phyloP scores from a whole-genome alignment of 1,140 invertebrate genomes.

The Drosophila burlai region DNA sequence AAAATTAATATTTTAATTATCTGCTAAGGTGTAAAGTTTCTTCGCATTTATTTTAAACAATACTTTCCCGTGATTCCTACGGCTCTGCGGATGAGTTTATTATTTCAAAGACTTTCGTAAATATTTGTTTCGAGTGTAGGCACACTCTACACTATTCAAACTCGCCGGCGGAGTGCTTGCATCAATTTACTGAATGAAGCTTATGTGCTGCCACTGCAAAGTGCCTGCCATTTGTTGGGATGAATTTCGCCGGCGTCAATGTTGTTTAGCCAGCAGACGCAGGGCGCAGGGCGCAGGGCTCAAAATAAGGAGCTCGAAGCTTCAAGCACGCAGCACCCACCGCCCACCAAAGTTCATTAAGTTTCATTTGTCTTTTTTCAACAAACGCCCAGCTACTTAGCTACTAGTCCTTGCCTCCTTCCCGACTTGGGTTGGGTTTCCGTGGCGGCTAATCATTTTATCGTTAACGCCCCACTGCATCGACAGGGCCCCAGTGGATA shows the following conservation, averaged over 20 bases:
- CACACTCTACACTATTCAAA: slow-evolving; percentile 4
- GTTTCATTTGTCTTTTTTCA: slow-evolving; percentile 59
- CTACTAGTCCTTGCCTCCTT: slow-evolving; percentile 16
- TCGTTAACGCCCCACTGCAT: slow-evolving; percentile 59
- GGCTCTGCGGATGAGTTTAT: background rate
- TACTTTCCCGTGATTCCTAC: background rate
- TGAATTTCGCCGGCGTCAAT: slow-evolving; percentile 52
- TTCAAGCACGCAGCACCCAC: background rate
- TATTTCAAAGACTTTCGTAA: background rate
- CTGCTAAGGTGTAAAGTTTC: background rate
- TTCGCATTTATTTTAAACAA: background rate
- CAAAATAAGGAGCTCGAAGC: background rate
- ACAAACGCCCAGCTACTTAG: slow-evolving; percentile 52
- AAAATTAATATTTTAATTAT: background rate
- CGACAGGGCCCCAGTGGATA: slow-evolving; percentile 14
- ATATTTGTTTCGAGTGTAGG: slow-evolving; percentile 3
- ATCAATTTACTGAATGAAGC: slow-evolving; percentile 75
- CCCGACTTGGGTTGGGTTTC: slow-evolving; percentile 5
- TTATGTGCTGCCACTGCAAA: slow-evolving; percentile 55
- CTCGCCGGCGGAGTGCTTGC: slow-evolving; percentile 46
- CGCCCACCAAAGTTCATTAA: slow-evolving; percentile 58
- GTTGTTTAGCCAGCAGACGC: slow-evolving; percentile 41
- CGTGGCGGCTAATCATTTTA: slow-evolving; percentile 73
- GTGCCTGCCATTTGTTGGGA: slow-evolving; percentile 62
- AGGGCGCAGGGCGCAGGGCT: background rate